Conservation (phyloP, 2,113 vertebrate genomes). For the Gymnocephalus cernua region DNA sequence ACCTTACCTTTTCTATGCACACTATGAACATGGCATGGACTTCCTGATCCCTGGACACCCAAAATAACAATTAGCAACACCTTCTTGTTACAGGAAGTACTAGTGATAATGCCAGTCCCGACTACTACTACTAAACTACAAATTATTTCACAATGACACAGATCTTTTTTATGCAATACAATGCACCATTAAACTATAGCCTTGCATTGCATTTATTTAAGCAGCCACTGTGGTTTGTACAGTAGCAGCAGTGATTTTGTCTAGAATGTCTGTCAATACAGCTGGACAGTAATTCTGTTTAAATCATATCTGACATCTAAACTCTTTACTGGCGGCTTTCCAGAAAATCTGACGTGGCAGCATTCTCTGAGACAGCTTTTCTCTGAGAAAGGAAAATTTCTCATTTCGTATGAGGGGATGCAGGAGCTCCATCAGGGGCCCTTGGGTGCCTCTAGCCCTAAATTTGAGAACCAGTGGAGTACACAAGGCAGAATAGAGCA, state of each 20-base stretch:
- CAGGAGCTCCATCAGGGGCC: background rate
- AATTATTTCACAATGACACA: background rate
- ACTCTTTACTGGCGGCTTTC: conserved; percentile 18
- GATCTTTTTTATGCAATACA: background rate
- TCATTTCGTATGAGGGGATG: conserved; percentile 19
- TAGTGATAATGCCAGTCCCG: no score
- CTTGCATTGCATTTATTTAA: background rate
- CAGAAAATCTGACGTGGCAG: background rate
- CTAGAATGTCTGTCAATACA: conserved; percentile 19
- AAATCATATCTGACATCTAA: conserved; percentile 21
- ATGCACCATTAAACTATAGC: background rate
- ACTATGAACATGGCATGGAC: no score
- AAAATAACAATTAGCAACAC: no score
- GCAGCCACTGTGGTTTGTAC: background rate
- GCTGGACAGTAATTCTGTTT: background rate
- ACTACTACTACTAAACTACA: background rate
- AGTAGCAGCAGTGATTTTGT: background rate
- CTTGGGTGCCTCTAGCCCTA: background rate
- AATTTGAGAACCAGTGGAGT: conserved; percentile 11
- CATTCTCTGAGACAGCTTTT: background rate
- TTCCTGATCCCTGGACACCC: no score
- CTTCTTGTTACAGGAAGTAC: no score
- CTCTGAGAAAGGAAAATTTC: conserved; percentile 12
- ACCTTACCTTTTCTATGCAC: no score
- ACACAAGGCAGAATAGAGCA: background rate